phyloP scores from a whole-genome alignment of 2,797 vertebrate genomes.

The Crenichthys baileyi region DNA sequence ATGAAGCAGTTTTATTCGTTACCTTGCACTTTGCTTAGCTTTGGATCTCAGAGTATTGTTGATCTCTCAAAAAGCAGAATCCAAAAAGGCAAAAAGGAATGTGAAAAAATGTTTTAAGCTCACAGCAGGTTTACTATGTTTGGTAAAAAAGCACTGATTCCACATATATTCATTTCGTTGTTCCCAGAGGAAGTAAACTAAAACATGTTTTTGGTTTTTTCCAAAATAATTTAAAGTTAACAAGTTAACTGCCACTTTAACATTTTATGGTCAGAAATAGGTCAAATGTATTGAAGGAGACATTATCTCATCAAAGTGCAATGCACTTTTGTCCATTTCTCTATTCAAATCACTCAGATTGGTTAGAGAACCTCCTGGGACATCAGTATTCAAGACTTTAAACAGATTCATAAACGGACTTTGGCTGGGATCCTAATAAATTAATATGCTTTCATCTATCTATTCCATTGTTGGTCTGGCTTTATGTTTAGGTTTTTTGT shows the following conservation, averaged over 20 bases:
- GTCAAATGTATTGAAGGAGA: neutral
- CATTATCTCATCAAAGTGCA: neutral
- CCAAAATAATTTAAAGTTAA: neutral
- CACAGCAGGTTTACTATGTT: constrained; percentile 35
- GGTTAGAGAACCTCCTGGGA: no score
- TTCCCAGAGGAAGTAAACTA: neutral
- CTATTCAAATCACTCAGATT: neutral
- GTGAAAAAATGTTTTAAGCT: constrained; percentile 22
- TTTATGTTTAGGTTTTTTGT: neutral
- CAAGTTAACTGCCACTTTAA: neutral
- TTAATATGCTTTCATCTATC: neutral
- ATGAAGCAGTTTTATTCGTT: constrained; percentile 41
- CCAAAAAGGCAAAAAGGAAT: constrained; percentile 31
- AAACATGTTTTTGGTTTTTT: neutral
- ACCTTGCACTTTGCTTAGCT: constrained; percentile 33
- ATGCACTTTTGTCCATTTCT: neutral
- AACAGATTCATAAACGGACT: no score
- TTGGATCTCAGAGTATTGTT: constrained; percentile 38
- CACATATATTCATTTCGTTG: neutral
- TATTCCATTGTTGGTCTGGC: no score
- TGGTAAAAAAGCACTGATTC: constrained; percentile 15
- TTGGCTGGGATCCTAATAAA: no score
- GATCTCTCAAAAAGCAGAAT: constrained; percentile 32
- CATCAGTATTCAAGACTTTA: no score
- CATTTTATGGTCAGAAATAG: neutral